Conservation (phyloP, 2,113 vertebrate genomes). For the Hassar affinis region DNA sequence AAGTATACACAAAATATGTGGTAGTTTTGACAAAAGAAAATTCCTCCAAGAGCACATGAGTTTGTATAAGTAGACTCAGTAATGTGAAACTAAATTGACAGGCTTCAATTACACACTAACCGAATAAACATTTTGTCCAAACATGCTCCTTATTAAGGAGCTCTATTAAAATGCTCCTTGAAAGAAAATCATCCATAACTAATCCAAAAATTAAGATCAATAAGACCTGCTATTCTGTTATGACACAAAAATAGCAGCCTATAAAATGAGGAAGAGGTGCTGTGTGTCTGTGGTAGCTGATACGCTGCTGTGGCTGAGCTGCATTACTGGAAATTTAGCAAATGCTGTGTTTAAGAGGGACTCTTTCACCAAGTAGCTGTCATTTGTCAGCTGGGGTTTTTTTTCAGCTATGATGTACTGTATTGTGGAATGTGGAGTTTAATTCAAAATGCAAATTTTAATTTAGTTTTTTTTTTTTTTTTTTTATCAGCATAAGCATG, state of each 20-base stretch:
- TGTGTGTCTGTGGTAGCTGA: background rate
- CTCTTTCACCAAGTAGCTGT: background rate
- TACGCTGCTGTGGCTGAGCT: background rate
- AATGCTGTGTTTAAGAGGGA: background rate
- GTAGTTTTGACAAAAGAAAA: background rate
- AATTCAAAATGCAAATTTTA: background rate
- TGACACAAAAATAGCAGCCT: background rate
- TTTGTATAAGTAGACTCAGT: background rate
- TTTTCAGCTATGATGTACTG: background rate
- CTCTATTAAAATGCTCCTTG: no score
- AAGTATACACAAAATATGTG: background rate
- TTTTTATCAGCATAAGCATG: background rate
- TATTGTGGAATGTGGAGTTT: background rate
- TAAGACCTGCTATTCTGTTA: background rate
- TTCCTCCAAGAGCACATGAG: background rate
- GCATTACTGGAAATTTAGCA: background rate
- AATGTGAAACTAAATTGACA: background rate
- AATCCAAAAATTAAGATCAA: background rate
- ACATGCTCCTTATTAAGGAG: background rate
- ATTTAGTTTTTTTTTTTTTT: background rate
- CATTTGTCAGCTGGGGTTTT: background rate
- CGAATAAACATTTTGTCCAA: background rate
- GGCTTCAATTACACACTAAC: background rate
- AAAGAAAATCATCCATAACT: background rate
- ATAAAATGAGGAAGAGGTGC: background rate